phyloP scores from a whole-genome alignment of 2,113 vertebrate species.

The Cochlearius cochlearius region DNA sequence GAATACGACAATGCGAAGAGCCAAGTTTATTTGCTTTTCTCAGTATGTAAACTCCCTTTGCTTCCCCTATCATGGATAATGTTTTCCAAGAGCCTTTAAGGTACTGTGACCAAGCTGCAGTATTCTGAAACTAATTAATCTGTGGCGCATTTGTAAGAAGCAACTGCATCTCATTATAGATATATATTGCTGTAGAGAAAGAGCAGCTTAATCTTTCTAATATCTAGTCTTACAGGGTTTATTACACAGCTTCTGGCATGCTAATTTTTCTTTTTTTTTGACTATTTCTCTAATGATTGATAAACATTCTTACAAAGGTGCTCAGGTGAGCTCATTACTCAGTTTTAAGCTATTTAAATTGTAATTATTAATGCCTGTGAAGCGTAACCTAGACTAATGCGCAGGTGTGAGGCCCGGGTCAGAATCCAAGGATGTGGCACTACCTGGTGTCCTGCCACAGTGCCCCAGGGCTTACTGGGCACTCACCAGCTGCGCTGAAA shows the following conservation, averaged over 20 bases:
- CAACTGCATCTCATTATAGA: conserved; percentile 36
- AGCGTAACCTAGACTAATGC: not conserved
- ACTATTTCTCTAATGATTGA: conserved; percentile 8
- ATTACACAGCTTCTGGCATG: conserved; percentile 20
- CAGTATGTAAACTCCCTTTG: not conserved
- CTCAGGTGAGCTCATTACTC: conserved; percentile 12
- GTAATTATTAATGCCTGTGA: not conserved
- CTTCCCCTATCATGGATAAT: not conserved
- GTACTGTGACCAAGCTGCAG: conserved; percentile 2
- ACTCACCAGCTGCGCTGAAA: not conserved
- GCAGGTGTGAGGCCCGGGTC: not conserved
- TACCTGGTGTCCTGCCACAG: not conserved
- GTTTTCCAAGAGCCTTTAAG: not conserved
- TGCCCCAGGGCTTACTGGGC: not conserved
- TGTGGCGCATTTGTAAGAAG: conserved; percentile 28
- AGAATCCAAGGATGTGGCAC: not conserved
- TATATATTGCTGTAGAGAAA: conserved; percentile 25
- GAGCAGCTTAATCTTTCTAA: conserved; percentile 39
- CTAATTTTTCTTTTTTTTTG: conserved; percentile 23
- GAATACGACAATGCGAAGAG: not conserved
- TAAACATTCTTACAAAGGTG: not conserved
- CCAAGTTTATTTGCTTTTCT: not conserved
- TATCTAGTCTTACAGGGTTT: conserved; percentile 36
- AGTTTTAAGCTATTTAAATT: not conserved
- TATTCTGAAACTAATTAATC: conserved; percentile 51